phyloP scores from a whole-genome alignment of 35 echinoderm and acorn worm species.

The Heliocidaris erythrogramma region DNA sequence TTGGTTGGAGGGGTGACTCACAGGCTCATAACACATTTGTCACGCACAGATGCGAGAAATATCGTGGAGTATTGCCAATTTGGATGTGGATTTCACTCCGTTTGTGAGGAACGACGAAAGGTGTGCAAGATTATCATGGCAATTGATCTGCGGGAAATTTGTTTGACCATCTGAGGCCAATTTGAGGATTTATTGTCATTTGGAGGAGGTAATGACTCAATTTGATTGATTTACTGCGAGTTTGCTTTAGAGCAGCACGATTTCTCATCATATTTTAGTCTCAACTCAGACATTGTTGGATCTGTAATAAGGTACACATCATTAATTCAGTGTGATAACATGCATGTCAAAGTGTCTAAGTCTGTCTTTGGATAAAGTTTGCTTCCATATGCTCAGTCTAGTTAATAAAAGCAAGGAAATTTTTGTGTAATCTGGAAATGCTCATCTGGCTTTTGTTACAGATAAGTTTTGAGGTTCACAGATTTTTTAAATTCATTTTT shows the following conservation, averaged over 20 bases:
- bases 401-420: neutral
- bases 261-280: neutral
- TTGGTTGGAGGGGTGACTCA: conserved; percentile 15
- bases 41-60: conserved; percentile 25
- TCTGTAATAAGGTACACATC: neutral
- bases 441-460: neutral
- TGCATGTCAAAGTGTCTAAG: neutral
- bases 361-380: neutral
- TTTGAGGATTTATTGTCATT: neutral
- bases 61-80: neutral
- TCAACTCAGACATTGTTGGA: neutral
- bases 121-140: neutral
- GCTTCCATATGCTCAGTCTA: neutral
- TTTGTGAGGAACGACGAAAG: neutral
- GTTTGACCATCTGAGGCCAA: conserved; percentile 9
- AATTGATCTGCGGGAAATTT: neutral
- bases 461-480: neutral
- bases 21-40: conserved; percentile 22
- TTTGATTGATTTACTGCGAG: neutral
- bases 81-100: neutral
- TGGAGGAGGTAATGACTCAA: neutral
- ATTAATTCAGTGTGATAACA: neutral
- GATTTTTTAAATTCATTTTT: no score
- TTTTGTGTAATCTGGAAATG: neutral
- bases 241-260: neutral